Conservation (phyloP, 1,140 invertebrate species). For the Hycleus phaleratus region DNA sequence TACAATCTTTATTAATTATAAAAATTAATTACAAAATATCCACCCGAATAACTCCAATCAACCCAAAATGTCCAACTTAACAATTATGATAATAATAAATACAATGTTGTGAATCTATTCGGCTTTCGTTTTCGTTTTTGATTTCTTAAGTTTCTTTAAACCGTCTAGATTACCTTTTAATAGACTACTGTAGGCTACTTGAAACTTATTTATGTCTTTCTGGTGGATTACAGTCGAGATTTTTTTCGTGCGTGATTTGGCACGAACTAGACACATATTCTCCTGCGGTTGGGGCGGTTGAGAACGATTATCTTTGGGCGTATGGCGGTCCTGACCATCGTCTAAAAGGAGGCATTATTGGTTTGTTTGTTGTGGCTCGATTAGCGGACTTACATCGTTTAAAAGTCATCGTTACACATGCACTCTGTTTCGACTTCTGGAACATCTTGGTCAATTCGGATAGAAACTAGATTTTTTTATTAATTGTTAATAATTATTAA, state of each 20-base stretch:
- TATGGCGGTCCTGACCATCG: conserved; percentile 65
- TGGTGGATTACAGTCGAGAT: conserved; percentile 71
- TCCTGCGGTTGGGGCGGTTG: conserved; percentile 52
- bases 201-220: conserved; percentile 78
- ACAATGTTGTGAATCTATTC: conserved; percentile 36
- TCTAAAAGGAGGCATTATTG: conserved; percentile 43
- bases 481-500: conserved; percentile 13
- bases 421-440: conserved; percentile 53
- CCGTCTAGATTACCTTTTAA: conserved; percentile 81
- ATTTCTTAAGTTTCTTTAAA: conserved; percentile 77
- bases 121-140: conserved; percentile 63
- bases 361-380: neutral
- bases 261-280: conserved; percentile 67
- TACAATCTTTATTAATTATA: conserved; percentile 1
- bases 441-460: conserved; percentile 58
- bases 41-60: neutral
- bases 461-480: conserved; percentile 52
- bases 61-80: no score
- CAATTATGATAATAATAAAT: no score
- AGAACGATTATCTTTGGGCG: conserved; percentile 52
- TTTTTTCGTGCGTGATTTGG: conserved; percentile 63
- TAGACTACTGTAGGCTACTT: conserved; percentile 73
- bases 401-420: conserved; percentile 59
- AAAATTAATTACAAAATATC: no score
- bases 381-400: conserved; percentile 55